These are phyloP conservation scores for Xiphophorus birchmanni DNA, from an alignment of 2,797 vertebrate genomes.

Conservation along the genomic window DNA sequence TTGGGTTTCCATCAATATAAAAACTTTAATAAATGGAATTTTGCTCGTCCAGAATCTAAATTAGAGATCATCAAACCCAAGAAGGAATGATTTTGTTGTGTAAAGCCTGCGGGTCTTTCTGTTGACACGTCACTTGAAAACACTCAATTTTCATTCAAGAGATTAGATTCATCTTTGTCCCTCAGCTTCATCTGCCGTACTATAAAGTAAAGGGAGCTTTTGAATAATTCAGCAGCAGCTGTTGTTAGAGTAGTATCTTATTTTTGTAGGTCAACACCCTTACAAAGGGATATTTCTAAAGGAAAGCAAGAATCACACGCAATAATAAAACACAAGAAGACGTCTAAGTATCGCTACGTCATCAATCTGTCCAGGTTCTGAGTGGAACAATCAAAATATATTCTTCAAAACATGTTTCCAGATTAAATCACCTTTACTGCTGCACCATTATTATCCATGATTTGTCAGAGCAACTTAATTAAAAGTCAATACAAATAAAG, in stretches of 20 bases:
- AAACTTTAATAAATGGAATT: not conserved
- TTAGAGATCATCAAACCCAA: conserved; percentile 6
- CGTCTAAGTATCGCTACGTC: not conserved
- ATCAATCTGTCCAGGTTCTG: not conserved
- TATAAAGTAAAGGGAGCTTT: conserved; percentile 10
- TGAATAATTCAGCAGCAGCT: conserved; percentile 32
- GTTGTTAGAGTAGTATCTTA: conserved; percentile 8
- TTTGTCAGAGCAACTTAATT: not conserved
- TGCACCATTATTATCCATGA: not conserved
- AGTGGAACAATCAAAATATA: not conserved
- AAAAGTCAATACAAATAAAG: not conserved
- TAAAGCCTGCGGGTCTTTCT: conserved; percentile 6
- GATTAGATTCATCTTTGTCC: not conserved
- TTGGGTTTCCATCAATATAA: not conserved
- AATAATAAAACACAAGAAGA: not conserved
- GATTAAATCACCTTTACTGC: not conserved
- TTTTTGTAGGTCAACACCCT: conserved; percentile 13
- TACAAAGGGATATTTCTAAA: not conserved
- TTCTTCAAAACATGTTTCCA: not conserved
- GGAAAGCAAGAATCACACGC: not conserved
- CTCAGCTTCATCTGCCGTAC: not conserved
- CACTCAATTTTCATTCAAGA: conserved; percentile 5
- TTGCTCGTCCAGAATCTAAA: not conserved
- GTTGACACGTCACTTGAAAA: conserved; percentile 15
- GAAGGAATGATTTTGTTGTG: not conserved